phyloP scores from a whole-genome alignment of 2,113 vertebrate genomes.

The Eolophus roseicapilla region DNA sequence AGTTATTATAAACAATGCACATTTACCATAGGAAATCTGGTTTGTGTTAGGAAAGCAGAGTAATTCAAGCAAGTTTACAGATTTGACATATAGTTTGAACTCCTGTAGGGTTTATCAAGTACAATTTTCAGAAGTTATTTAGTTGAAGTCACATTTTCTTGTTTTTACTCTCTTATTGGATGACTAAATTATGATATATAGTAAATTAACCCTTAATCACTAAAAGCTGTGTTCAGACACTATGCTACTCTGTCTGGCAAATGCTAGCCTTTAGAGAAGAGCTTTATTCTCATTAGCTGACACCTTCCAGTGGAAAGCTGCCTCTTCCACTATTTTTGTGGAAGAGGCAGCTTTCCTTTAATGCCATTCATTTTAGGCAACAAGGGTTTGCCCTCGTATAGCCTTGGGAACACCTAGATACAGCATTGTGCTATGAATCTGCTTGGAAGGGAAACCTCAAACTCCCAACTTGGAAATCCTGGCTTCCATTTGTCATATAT shows the following conservation, averaged over 20 bases:
- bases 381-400: not conserved
- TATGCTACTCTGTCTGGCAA: slow-evolving; percentile 20
- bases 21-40: slow-evolving; percentile 15
- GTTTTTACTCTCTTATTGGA: not conserved
- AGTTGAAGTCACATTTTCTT: slow-evolving; percentile 28
- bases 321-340: not conserved
- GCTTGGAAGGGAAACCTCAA: not conserved
- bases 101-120: slow-evolving; percentile 36
- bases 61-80: slow-evolving; percentile 39
- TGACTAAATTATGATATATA: not conserved
- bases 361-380: not conserved
- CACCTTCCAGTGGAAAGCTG: not conserved
- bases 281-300: not conserved
- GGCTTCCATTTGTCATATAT: not conserved
- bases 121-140: slow-evolving; percentile 55
- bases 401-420: not conserved
- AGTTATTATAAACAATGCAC: slow-evolving; percentile 52
- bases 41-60: slow-evolving; percentile 44
- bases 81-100: slow-evolving; percentile 61
- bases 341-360: not conserved
- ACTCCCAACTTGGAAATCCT: not conserved
- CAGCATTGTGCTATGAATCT: not conserved
- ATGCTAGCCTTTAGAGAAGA: not conserved
- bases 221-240: slow-evolving; percentile 3
- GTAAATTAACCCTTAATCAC: slow-evolving; percentile 30